phyloP scores from a whole-genome alignment of 2,797 vertebrate genomes.

The Pachyuromys duprasi region DNA sequence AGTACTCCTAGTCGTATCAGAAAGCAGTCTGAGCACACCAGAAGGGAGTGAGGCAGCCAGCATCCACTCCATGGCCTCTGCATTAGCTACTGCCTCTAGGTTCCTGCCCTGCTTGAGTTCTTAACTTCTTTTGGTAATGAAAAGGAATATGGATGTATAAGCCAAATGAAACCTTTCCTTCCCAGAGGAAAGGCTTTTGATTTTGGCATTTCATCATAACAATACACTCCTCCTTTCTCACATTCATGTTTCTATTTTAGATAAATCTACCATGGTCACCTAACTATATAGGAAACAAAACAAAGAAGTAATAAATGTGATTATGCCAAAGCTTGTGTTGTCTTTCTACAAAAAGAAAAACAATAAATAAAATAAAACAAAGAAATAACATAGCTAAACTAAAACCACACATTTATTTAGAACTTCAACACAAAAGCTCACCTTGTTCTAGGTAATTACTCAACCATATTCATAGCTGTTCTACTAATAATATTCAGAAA shows the following conservation, averaged over 20 bases:
- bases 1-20: not conserved
- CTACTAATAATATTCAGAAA: not conserved
- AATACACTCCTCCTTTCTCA: not conserved
- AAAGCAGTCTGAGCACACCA: not conserved
- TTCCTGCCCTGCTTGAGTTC: not conserved
- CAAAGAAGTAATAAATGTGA: not conserved
- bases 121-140: not conserved
- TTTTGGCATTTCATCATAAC: not conserved
- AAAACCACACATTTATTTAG: not conserved
- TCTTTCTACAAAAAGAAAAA: not conserved
- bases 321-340: not conserved
- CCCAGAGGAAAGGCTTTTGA: not conserved
- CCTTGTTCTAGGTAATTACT: not conserved
- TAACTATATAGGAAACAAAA: not conserved
- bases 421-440: not conserved
- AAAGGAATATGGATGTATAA: not conserved
- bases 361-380: too few relatives aligned
- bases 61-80: not conserved
- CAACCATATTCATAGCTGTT: not conserved
- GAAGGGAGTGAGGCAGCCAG: not conserved
- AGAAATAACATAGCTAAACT: not conserved
- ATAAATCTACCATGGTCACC: not conserved
- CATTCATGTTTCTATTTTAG: not conserved
- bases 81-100: not conserved
- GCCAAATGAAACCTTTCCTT: not conserved